These are phyloP conservation scores for Zaprionus capensis DNA, from an alignment of 1,140 invertebrate species.

Conservation along the genomic window DNA sequence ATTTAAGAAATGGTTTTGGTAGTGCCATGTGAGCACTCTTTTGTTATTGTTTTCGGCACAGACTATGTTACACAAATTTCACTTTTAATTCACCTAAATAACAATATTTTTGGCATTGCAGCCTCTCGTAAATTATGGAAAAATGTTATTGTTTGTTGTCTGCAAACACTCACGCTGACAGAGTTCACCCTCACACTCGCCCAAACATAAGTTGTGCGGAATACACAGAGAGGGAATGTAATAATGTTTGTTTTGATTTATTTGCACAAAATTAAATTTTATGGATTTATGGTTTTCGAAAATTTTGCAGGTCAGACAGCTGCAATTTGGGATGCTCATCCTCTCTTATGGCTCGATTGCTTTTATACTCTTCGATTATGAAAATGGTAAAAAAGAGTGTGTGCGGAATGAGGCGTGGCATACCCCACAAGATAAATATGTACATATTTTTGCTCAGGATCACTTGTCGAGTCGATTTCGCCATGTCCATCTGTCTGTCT, in stretches of 20 bases:
- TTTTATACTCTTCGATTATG: too few species aligned
- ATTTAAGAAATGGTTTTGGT: too few species aligned
- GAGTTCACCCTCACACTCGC: neutral
- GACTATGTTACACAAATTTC: slow-evolving; percentile 43
- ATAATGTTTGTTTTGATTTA: slow-evolving; percentile 44
- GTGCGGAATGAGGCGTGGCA: too few species aligned
- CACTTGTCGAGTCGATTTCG: too few species aligned
- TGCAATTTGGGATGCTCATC: too few species aligned
- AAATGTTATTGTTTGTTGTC: slow-evolving; percentile 36
- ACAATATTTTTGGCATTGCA: slow-evolving; percentile 40
- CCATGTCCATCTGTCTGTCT: too few species aligned
- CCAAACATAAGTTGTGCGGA: neutral
- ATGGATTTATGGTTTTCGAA: slow-evolving; percentile 43
- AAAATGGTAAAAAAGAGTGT: too few species aligned
- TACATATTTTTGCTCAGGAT: too few species aligned
- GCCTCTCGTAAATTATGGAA: slow-evolving; percentile 60
- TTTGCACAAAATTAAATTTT: slow-evolving; percentile 59
- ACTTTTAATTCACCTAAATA: slow-evolving; percentile 59
- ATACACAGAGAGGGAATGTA: slow-evolving; percentile 15
- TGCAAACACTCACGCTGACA: slow-evolving; percentile 21
- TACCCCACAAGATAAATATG: too few species aligned
- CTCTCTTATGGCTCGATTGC: too few species aligned
- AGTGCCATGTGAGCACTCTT: too few species aligned
- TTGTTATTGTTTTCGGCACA: slow-evolving; percentile 7
- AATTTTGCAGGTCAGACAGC: too few species aligned